Evolutionary conservation across 2,888 invertebrate genomes (phyloP), one percentile per base, ranked within the genome.

Genomic region (Drosophila cognata): DNA sequence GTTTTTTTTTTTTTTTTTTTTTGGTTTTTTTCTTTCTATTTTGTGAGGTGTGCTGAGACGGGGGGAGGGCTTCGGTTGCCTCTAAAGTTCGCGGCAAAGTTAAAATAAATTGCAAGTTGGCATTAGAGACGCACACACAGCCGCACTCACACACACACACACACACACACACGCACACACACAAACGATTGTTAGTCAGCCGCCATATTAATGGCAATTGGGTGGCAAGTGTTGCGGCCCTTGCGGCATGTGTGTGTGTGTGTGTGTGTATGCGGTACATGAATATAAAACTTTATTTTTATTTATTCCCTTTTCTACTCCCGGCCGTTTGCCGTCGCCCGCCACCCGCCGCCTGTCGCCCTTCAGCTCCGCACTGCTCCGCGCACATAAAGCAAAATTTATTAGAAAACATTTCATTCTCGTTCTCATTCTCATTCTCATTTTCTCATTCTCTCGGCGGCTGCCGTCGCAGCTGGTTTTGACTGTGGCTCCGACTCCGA

Each of bases 331-430:
- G 50, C 56, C 72, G 55, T 52, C 66, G 52, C 43, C 51, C 51
- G 18, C 33, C 53, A 21, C 16, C 52, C 50, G 18, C 38, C 63
- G 36, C 56, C 46, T 64, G 60, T 50, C 50, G 63, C 57, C 67
- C 28, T 61, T 61, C 52, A 51, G 62, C 63, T 62, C 76, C 62
- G 72, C 71, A 74, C 81, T 85, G 79, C 82, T 67, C 87, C 82
- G 90, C 88, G 88, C 91, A 91, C 92, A 92, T 92, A 92, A 91
- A 93, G 91, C 89, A 92, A 87, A 93, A 92, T 93, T 92, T 92
- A 92, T 92, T 92, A 93, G 92, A 92, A 92, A 92, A 90, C 86
- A 91, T 92, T 92, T 91, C 91, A 87, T 87, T 87, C 87, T 90
- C 86, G 65, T 87, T 84, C 86, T 59, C 73, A 10, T 60, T 76